phyloP scores from a whole-genome alignment of 2,888 invertebrate genomes.

The Masnerella sp. region DNA sequence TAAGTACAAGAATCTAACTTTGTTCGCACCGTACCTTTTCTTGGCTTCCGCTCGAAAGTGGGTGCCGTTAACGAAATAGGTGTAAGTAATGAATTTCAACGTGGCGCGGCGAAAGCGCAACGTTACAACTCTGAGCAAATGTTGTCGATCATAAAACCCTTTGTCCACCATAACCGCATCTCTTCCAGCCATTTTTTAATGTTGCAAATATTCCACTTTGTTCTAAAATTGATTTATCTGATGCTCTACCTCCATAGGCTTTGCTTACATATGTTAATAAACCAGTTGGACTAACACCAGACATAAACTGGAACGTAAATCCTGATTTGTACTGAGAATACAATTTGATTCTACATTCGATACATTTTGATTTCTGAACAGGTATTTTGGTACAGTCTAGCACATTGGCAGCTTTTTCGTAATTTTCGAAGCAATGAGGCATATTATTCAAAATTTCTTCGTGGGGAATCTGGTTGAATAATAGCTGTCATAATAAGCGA shows the following conservation, averaged over 20 bases:
- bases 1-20: too few relatives aligned
- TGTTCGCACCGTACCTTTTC: too few relatives aligned
- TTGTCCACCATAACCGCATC: not conserved
- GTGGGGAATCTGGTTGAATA: slow-evolving; percentile 2
- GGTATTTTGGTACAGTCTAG: slow-evolving; percentile 37
- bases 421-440: slow-evolving; percentile 59
- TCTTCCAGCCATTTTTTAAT: not conserved
- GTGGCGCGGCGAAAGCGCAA: too few relatives aligned
- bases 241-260: not conserved
- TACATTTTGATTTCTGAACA: slow-evolving; percentile 61
- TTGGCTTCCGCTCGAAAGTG: too few relatives aligned
- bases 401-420: slow-evolving; percentile 56
- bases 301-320: not conserved
- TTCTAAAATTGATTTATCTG: not conserved
- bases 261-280: not conserved
- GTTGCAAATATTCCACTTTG: not conserved
- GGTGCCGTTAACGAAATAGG: too few relatives aligned
- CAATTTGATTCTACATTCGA: slow-evolving; percentile 58
- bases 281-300: not conserved
- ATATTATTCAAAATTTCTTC: slow-evolving; percentile 58
- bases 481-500: not conserved
- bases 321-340: slow-evolving; percentile 55
- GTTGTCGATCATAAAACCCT: not conserved
- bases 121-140: not conserved
- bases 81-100: too few relatives aligned